Base-by-base conservation (phyloP, 2,888 invertebrate species). In the Dermolepida albohirtum region DNA sequence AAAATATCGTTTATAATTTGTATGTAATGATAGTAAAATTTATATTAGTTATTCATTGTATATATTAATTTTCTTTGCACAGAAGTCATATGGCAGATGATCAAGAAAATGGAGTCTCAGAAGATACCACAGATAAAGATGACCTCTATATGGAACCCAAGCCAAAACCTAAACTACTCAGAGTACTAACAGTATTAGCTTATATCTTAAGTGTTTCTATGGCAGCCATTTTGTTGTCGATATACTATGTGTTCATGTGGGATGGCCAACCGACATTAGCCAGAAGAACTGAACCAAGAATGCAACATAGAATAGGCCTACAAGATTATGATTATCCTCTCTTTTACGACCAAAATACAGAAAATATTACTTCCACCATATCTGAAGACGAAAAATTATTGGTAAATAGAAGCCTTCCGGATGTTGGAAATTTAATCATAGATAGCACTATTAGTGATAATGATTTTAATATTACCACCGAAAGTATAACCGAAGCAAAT, bases 181-280 rank as follows among this genome's bases (percentile, higher is more conserved):
- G 94, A 49, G 87, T 94, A 64, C 85, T 94, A 71, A 94, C 93
- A 0, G 94, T 94, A 65, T 81, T 92, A 77, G 93, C 92, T 10
- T 94, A 94, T 82, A 88, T 94, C 74, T 85, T 93, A 72, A 92
- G 92, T n/a, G 94, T 94, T 52, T 94, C 94, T n/a, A 87, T 93
- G 83, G 93, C 92, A 5, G 94, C 93, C 5, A 92, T 94, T 74
- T 87, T 92, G 57, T 85, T 94, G 55, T 93, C 93, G 27, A 88
- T 91, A 62, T 94, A 94, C 82, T 94, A 94, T 82, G 87, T 93
- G 71, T 90, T 93, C 78, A 87, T 94, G 77, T 94, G 94, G 94
- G 88, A 91, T 77, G 92, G 92, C 1, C 87, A 89, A 67, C 85
- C 88, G 62, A 82, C 84, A 41, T 80, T 80, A 22, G 73, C 82